Conservation (phyloP, 2,797 vertebrate genomes). For the Onychomys torridus region DNA sequence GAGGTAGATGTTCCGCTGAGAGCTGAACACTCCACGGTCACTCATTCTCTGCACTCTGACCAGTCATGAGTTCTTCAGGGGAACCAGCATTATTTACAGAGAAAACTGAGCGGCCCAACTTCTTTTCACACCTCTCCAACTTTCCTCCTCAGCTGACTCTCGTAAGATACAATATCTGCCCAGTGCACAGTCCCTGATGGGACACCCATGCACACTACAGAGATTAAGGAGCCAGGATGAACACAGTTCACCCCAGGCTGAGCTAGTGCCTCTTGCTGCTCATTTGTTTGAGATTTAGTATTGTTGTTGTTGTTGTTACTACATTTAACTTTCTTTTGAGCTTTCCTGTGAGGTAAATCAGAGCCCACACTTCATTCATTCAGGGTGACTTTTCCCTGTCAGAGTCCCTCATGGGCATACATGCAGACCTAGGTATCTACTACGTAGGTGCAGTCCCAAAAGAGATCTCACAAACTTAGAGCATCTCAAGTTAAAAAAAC, state of each 20-base stretch:
- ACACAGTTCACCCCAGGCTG: neutral
- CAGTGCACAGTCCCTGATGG: neutral
- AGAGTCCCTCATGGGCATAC: slow-evolving; percentile 62
- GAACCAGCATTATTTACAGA: neutral
- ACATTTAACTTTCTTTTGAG: neutral
- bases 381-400: slow-evolving; percentile 44
- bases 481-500: neutral
- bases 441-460: slow-evolving; percentile 27
- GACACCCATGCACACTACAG: neutral
- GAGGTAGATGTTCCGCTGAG: no score
- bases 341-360: neutral
- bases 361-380: slow-evolving; percentile 35
- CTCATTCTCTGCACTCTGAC: neutral
- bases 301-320: neutral
- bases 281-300: neutral
- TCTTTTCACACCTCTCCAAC: neutral
- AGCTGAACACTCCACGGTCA: no score
- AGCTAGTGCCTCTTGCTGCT: fast-evolving
- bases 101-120: neutral
- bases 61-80: neutral
- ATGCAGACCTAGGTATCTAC: slow-evolving; percentile 22
- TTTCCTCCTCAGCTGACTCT: neutral
- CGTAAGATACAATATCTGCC: neutral
- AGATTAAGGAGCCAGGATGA: neutral
- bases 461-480: neutral